These are phyloP conservation scores for Dendrophyllia cribrosa DNA, from an alignment of 64 coral and sea anemone species.

Conservation along the genomic window DNA sequence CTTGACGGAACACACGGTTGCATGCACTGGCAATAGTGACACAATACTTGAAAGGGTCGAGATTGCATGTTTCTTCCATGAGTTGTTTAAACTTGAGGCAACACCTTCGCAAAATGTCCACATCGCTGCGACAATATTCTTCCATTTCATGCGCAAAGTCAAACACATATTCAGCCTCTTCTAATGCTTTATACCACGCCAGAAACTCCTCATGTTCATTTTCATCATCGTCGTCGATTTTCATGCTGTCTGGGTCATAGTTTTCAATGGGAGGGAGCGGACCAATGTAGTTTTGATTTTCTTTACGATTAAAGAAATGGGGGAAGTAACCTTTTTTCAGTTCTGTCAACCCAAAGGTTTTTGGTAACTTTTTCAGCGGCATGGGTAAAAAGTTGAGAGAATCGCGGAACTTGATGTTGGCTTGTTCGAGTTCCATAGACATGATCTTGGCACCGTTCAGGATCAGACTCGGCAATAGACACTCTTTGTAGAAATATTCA, in stretches of 20 bases:
- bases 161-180: not conserved
- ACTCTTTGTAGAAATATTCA: conserved; percentile 58
- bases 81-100: conserved; percentile 39
- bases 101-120: conserved; percentile 25
- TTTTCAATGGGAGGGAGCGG: conserved; percentile 2
- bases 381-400: conserved; percentile 55
- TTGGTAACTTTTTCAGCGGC: conserved; percentile 39
- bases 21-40: conserved; percentile 48
- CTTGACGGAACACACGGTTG: conserved; percentile 24
- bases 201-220: not conserved
- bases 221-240: too few species aligned
- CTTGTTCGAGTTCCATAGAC: conserved; percentile 32
- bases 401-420: conserved; percentile 37
- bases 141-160: conserved; percentile 43
- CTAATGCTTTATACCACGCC: conserved; percentile 26
- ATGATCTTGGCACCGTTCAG: conserved; percentile 64
- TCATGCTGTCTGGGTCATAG: conserved; percentile 63
- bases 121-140: conserved; percentile 59
- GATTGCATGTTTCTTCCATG: not conserved
- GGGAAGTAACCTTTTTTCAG: conserved; percentile 49
- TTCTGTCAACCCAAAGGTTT: conserved; percentile 74
- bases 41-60: conserved; percentile 31
- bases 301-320: conserved; percentile 56
- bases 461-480: conserved; percentile 33
- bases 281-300: conserved; percentile 52